Evolutionary conservation across 1,140 invertebrate genomes (phyloP).

Genomic region (Conus ventricosus): DNA sequence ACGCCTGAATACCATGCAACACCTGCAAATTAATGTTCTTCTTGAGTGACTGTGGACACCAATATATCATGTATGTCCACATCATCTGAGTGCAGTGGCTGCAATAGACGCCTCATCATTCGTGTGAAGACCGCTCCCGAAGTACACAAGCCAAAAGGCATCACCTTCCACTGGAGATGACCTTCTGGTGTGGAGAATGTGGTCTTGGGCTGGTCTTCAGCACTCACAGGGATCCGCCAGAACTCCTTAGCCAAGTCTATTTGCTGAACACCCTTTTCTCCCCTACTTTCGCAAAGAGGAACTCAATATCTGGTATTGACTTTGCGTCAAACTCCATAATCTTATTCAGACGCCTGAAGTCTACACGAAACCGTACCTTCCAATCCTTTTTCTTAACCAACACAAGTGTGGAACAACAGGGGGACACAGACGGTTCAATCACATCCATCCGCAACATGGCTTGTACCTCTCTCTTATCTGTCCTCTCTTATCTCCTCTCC

Average conservation of each 20-base stretch:
- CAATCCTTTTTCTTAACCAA: slow-evolving; percentile 75
- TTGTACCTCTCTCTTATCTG: slow-evolving; percentile 70
- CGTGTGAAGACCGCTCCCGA: slow-evolving; percentile 40
- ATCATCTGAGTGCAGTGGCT: slow-evolving; percentile 5
- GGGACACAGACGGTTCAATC: slow-evolving; percentile 68
- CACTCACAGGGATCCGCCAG: slow-evolving; percentile 42
- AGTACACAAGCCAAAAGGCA: slow-evolving; percentile 55
- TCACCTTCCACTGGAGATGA: slow-evolving; percentile 39
- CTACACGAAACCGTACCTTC: slow-evolving; percentile 74
- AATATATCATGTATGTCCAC: slow-evolving; percentile 24
- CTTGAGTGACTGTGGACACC: background rate
- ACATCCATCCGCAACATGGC: slow-evolving; percentile 68
- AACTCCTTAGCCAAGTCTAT: slow-evolving; percentile 49
- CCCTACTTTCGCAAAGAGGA: slow-evolving; percentile 44
- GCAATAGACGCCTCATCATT: slow-evolving; percentile 43
- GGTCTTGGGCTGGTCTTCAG: slow-evolving; percentile 3
- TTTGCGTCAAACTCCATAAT: slow-evolving; percentile 49
- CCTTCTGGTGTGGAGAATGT: slow-evolving; percentile 44
- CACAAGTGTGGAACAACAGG: slow-evolving; percentile 77
- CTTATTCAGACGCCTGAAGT: slow-evolving; percentile 72
- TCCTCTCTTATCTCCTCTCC: slow-evolving; percentile 51
- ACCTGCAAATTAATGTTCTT: background rate
- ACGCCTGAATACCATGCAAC: background rate
- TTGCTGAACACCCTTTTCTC: slow-evolving; percentile 14
- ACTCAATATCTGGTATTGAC: slow-evolving; percentile 52